These are phyloP conservation scores for Colius striatus DNA, from an alignment of 2,113 vertebrate species.

Conservation along the genomic window DNA sequence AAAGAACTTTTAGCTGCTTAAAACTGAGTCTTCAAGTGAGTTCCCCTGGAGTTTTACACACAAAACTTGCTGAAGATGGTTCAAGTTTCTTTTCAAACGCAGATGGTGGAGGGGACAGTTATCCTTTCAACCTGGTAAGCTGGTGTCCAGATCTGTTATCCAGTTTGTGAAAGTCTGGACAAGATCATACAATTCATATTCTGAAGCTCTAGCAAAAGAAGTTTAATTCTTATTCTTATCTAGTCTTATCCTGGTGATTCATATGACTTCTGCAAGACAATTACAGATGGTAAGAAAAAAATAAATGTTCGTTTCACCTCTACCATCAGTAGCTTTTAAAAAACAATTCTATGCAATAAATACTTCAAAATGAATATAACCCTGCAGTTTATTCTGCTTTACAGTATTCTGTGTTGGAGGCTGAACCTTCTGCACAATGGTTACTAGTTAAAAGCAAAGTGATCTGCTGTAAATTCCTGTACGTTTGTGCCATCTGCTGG, in stretches of 20 bases:
- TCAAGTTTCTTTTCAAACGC: neutral
- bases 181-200: neutral
- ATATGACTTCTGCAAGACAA: neutral
- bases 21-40: neutral
- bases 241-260: neutral
- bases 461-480: neutral
- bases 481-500: slow-evolving; percentile 50
- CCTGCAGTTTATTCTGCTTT: neutral
- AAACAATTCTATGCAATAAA: neutral
- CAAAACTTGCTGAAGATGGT: neutral
- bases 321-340: neutral
- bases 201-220: neutral
- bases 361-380: neutral
- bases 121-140: neutral
- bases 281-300: neutral
- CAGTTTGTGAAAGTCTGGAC: neutral
- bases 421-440: neutral
- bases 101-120: neutral
- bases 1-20: neutral
- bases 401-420: neutral
- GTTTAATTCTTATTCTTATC: neutral
- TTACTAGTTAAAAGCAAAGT: neutral
- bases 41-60: neutral
- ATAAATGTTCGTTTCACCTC: neutral
- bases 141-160: neutral